Conservation (phyloP, 2,113 vertebrate genomes). For the Megaceryle torquata region DNA sequence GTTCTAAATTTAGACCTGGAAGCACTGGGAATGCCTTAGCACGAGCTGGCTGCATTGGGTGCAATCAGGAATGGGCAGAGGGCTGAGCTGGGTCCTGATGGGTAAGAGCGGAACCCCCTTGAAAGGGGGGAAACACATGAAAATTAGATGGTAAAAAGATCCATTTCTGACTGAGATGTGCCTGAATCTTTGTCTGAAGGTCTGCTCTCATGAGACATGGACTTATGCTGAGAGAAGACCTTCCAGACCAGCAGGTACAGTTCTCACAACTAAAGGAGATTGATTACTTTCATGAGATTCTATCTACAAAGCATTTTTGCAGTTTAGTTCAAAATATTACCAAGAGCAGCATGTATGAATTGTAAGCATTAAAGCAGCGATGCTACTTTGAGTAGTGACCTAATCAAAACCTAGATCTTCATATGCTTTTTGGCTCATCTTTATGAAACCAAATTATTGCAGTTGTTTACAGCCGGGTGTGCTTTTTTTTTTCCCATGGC, state of each 20-base stretch:
- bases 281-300: background rate
- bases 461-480: constrained; percentile 5
- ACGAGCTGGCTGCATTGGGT: background rate
- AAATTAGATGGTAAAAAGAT: background rate
- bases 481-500: background rate
- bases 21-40: background rate
- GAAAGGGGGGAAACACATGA: background rate
- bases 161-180: background rate
- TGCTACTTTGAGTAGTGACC: background rate
- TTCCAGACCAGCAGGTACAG: background rate
- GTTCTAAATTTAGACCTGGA: background rate
- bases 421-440: constrained; percentile 7
- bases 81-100: background rate
- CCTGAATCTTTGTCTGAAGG: background rate
- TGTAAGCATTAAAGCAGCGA: background rate
- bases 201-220: background rate
- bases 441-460: background rate
- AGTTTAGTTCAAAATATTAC: background rate
- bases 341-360: background rate
- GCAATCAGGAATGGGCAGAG: rapidly evolving
- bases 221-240: rapidly evolving
- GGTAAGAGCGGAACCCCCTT: background rate
- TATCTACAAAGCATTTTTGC: background rate
- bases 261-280: background rate
- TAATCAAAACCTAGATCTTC: constrained; percentile 7